Evolutionary conservation across 1,140 invertebrate species (phyloP).

Genomic region (Sitodiplosis mosellana): DNA sequence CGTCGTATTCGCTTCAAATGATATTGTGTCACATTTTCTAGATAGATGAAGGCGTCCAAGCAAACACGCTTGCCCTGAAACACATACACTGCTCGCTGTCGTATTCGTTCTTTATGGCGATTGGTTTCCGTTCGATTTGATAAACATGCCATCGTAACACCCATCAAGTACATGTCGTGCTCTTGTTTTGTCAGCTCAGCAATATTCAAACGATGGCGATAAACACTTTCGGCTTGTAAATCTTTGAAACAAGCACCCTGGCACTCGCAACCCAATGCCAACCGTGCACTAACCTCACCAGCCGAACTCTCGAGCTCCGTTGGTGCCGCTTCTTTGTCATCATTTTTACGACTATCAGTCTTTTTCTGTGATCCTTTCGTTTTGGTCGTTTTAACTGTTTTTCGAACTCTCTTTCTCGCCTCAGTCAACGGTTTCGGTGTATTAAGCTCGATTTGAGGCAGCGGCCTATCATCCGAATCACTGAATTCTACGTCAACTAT

Average conservation of each 20-base stretch:
- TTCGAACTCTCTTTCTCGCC: no score
- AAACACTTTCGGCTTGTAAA: slow-evolving; percentile 51
- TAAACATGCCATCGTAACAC: slow-evolving; percentile 58
- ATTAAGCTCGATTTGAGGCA: background rate
- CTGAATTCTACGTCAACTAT: background rate
- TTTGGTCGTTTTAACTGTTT: no score
- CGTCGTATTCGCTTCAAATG: slow-evolving; percentile 58
- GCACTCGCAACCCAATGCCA: slow-evolving; percentile 54
- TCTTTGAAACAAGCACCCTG: slow-evolving; percentile 55
- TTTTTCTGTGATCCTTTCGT: no score
- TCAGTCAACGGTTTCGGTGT: no score
- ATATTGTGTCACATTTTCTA: slow-evolving; percentile 65
- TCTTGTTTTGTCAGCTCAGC: slow-evolving; percentile 58
- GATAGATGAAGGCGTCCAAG: slow-evolving; percentile 56
- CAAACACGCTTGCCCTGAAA: slow-evolving; percentile 58
- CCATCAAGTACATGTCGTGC: slow-evolving; percentile 60
- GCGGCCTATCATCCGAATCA: background rate
- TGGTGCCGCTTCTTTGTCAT: no score
- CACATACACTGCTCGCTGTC: slow-evolving; percentile 52
- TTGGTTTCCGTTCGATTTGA: slow-evolving; percentile 54
- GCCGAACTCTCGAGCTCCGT: slow-evolving; percentile 15
- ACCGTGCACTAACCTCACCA: slow-evolving; percentile 43
- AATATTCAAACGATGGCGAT: slow-evolving; percentile 54
- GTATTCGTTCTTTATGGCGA: slow-evolving; percentile 47
- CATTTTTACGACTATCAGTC: no score